These are phyloP conservation scores for Neoarius graeffei DNA, from an alignment of 2,113 vertebrate genomes.

Conservation along the genomic window DNA sequence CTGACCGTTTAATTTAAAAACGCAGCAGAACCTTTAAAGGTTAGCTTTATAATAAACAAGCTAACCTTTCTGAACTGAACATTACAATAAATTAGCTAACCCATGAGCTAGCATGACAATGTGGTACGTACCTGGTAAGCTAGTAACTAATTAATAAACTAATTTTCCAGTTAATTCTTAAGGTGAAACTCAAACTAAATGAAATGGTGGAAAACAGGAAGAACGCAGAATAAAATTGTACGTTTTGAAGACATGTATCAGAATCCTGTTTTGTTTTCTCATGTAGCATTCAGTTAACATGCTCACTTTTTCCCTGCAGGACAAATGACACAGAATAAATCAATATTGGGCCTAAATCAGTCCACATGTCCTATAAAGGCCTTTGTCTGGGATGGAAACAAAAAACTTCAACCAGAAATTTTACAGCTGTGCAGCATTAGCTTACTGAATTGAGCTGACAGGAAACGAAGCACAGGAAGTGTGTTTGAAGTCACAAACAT, in stretches of 20 bases:
- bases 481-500: background rate
- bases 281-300: background rate
- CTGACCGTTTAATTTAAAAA: background rate
- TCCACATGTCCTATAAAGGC: background rate
- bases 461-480: conserved; percentile 13
- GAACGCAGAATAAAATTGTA: background rate
- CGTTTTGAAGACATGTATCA: background rate
- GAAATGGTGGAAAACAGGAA: background rate
- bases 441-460: background rate
- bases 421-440: conserved; percentile 24
- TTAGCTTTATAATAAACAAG: background rate
- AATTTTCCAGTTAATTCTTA: background rate
- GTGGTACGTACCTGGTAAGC: background rate
- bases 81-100: background rate
- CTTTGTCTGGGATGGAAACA: background rate
- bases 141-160: background rate
- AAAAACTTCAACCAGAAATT: background rate
- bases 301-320: background rate
- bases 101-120: too few relatives aligned
- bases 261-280: background rate
- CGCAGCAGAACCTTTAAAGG: background rate
- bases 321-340: background rate
- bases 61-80: background rate
- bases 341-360: background rate
- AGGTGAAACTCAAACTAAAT: background rate